Percentiles rank a stretch among this genome's conserved stretches.
Evolutionary conservation across 2,888 invertebrate genomes (phyloP).

Genomic region (Trachelus tabidus): DNA sequence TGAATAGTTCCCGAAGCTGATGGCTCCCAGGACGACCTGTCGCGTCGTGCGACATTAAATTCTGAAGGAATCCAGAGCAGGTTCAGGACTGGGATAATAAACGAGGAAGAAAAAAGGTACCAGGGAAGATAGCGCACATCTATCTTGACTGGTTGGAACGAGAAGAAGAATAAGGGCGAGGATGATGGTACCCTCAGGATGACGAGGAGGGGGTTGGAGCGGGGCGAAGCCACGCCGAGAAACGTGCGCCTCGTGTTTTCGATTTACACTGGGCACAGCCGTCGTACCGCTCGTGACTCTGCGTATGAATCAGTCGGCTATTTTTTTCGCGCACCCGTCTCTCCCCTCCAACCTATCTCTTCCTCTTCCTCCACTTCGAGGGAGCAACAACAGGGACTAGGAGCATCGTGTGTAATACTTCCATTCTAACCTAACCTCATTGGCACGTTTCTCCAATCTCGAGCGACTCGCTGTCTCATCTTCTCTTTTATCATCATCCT

Average conservation of each 20-base stretch:
- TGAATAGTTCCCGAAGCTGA: background rate
- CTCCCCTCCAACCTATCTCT: background rate
- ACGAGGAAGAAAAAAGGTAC: background rate
- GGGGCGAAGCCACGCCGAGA: conserved; percentile 5
- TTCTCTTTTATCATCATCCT: background rate
- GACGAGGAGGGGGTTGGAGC: background rate
- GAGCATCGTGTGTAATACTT: background rate
- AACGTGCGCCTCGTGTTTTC: conserved; percentile 43
- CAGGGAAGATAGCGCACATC: background rate
- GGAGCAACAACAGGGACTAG: background rate
- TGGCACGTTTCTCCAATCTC: conserved; percentile 9
- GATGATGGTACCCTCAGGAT: background rate
- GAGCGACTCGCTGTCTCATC: conserved; percentile 4
- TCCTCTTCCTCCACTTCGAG: conserved; percentile 4
- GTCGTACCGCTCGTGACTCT: conserved; percentile 44
- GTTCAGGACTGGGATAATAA: background rate
- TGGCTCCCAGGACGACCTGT: background rate
- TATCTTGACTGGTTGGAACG: background rate
- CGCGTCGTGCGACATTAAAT: background rate
- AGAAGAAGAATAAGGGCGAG: background rate
- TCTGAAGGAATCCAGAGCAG: background rate
- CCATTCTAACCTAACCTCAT: conserved; percentile 1
- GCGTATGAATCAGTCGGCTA: conserved; percentile 54
- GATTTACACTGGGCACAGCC: conserved; percentile 41
- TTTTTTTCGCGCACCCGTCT: conserved; percentile 40